phyloP scores from a whole-genome alignment of 2,888 invertebrate species.

The Carpatolechia fugitivella region DNA sequence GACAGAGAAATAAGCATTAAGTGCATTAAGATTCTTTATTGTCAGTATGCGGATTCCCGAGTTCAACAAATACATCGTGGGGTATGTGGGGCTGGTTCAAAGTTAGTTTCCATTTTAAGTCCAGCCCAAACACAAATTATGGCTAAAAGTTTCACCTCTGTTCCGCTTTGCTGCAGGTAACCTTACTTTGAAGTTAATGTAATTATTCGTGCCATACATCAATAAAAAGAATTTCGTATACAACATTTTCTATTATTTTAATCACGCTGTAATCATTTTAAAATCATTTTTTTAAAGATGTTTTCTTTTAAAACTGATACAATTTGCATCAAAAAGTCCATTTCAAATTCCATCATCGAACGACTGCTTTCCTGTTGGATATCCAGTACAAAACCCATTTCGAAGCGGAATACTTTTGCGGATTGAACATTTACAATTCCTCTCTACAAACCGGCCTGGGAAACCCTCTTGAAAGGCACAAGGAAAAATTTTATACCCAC shows the following conservation, averaged over 20 bases:
- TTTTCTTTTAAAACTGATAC: background rate
- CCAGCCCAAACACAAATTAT: background rate
- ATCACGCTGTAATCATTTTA: too few relatives aligned
- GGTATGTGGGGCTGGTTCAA: background rate
- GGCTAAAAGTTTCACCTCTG: background rate
- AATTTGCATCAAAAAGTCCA: conserved; percentile 15
- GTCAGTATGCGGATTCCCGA: too few relatives aligned
- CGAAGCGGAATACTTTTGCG: conserved; percentile 34
- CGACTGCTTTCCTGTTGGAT: conserved; percentile 12
- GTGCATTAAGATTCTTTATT: too few relatives aligned
- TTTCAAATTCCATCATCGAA: conserved; percentile 20
- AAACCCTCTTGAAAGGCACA: conserved; percentile 24
- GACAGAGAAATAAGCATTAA: too few relatives aligned
- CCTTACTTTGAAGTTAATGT: too few relatives aligned
- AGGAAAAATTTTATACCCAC: conserved; percentile 25
- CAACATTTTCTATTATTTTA: too few relatives aligned
- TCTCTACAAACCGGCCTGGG: conserved; percentile 30
- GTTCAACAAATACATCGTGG: background rate
- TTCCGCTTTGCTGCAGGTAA: background rate
- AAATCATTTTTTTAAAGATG: too few relatives aligned
- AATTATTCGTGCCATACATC: too few relatives aligned
- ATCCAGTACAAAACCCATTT: conserved; percentile 29
- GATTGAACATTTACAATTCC: conserved; percentile 33
- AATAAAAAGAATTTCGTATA: too few relatives aligned
- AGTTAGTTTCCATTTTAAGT: background rate